A percentile compares a stretch with the other conserved stretches of the same genome.
Evolutionary conservation across 2,797 vertebrate genomes (phyloP).

Genomic region (Hypotaenidia okinawae): DNA sequence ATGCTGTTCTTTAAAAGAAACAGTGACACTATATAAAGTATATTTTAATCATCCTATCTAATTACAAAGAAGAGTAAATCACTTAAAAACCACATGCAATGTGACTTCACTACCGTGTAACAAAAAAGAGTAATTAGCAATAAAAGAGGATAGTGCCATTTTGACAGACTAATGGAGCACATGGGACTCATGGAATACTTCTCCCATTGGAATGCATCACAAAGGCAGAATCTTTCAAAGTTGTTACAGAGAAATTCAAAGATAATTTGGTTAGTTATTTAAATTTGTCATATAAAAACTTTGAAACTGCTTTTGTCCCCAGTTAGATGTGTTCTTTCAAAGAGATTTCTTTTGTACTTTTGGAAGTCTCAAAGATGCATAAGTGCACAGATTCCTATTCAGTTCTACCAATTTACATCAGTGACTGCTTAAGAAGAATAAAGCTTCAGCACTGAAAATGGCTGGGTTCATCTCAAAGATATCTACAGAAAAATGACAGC

Average conservation of each 20-base stretch:
- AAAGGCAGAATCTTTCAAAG: neutral
- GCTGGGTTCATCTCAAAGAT: neutral
- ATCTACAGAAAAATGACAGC: neutral
- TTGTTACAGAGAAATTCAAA: neutral
- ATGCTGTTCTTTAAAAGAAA: neutral
- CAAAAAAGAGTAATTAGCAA: neutral
- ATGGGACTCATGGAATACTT: neutral
- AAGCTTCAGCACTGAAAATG: neutral
- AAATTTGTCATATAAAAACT: neutral
- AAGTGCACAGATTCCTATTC: neutral
- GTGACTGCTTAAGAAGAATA: neutral
- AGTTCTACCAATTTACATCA: neutral
- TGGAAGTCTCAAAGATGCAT: neutral
- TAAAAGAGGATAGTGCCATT: neutral
- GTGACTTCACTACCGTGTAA: neutral
- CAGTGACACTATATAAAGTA: neutral
- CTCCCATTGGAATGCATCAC: neutral
- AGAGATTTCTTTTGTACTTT: neutral
- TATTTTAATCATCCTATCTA: neutral
- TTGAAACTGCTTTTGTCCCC: neutral
- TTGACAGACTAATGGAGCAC: conserved; percentile 3
- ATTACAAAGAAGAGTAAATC: neutral
- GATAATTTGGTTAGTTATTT: neutral
- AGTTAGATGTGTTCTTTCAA: neutral
- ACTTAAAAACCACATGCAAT: neutral